Conservation (phyloP, 2,113 vertebrate species). For the Limnothrissa miodon region DNA sequence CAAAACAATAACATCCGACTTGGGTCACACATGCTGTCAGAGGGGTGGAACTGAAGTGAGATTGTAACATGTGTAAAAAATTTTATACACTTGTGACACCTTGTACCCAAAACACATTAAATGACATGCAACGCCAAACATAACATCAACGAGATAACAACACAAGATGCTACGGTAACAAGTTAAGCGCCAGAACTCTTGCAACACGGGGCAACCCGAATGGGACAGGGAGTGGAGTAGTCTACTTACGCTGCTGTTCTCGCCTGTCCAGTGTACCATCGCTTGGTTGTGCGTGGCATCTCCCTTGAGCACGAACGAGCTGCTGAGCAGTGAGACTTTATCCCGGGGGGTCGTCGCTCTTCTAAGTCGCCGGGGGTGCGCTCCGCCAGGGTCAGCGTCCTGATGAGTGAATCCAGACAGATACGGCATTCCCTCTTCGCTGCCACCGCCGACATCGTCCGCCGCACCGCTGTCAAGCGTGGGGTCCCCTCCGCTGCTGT, state of each 20-base stretch:
- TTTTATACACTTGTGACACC: background rate
- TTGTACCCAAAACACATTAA: background rate
- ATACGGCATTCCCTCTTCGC: conserved; percentile 45
- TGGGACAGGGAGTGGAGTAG: background rate
- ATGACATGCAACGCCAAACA: background rate
- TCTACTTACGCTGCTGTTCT: conserved; percentile 97
- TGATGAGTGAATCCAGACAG: conserved; percentile 44
- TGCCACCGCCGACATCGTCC: conserved; percentile 21
- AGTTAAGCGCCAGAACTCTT: background rate
- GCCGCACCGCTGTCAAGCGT: conserved; percentile 44
- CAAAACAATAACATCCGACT: conserved; percentile 6
- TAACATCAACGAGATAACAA: background rate
- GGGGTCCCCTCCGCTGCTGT: conserved; percentile 56
- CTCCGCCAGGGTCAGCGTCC: conserved; percentile 38
- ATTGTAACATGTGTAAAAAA: background rate
- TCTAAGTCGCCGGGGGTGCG: conserved; percentile 61
- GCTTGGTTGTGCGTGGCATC: conserved; percentile 98
- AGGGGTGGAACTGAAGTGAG: background rate
- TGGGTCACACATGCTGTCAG: background rate
- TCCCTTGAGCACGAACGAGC: conserved; percentile 94
- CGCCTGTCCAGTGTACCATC: conserved; percentile 98
- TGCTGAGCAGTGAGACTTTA: conserved; percentile 85
- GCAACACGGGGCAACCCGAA: background rate
- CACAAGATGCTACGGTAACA: background rate
- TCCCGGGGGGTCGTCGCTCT: conserved; percentile 75